Evolutionary conservation across 2,797 vertebrate species (phyloP), one percentile per base, ranked within the genome.

Genomic region (Cossypha dichroa): DNA sequence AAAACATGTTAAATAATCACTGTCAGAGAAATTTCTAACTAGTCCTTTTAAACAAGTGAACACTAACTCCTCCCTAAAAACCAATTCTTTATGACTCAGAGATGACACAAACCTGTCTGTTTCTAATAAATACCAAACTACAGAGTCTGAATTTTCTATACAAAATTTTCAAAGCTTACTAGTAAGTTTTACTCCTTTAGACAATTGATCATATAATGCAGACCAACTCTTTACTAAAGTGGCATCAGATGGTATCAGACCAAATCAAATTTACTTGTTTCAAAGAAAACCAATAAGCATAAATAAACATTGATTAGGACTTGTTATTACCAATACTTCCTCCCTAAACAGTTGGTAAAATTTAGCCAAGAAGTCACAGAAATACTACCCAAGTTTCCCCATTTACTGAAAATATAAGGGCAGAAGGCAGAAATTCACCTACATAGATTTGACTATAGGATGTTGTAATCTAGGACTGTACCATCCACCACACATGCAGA

Each of bases 381-480:
- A 74, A 21, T 28, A 10, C 48, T 52, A 59, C 12, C 49, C 23
- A 16, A 75, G 20, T 60, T 79, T 68, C 45, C 34, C 20, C 10
- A 52, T 38, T 43, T 49, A 77, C 34, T 54, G 46, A 45, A 34
- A 76, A 70, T 7, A 0, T 5, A 45, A 74, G 14, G 38, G 26
- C 16, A 72, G 36, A 90, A 36, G 9, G 66, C 15, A 52, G 22
- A 69, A 79, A 64, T 60, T 73, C n/a, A 64, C 18, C 41, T 73
- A 33, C 13, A 51, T 0, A 62, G 15, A 40, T 38, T 72, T 18
- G 64, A 0, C 38, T 41, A 8, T 0, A 51, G 11, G 22, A 58
- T 33, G 18, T 20, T 66, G 76, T 55, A n/a, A 68, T 41, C 36
- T 48, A 26, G 62, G 20, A 49, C 29, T 51, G 6, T 3, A 58